Evolutionary conservation across 1,140 invertebrate genomes (phyloP).

Genomic region (Odontomachus brunneus): DNA sequence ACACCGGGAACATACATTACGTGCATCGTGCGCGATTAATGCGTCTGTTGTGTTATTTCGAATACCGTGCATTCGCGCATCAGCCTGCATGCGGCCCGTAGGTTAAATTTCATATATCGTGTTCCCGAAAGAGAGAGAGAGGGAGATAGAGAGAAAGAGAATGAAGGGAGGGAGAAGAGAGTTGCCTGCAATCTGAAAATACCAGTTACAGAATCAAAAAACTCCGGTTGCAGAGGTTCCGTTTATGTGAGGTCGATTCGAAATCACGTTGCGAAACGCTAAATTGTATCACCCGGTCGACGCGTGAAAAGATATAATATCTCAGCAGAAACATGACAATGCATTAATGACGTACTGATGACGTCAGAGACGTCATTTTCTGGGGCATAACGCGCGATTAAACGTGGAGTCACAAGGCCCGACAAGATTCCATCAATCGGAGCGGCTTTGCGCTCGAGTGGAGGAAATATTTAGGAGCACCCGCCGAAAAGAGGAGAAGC

Average conservation of each 20-base stretch:
- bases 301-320: neutral
- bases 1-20: conserved; percentile 73
- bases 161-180: no score
- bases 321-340: neutral
- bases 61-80: conserved; percentile 52
- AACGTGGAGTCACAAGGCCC: no score
- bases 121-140: neutral
- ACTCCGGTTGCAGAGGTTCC: neutral
- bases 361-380: no score
- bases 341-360: neutral
- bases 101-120: conserved; percentile 13
- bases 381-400: no score
- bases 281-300: conserved; percentile 7
- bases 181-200: no score
- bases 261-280: neutral
- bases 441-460: no score
- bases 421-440: no score
- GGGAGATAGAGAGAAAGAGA: no score
- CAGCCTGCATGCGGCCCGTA: neutral
- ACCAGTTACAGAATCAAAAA: conserved; percentile 5
- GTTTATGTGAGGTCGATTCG: neutral
- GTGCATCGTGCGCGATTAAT: conserved; percentile 75
- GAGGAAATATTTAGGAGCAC: no score
- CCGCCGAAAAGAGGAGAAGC: no score
- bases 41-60: conserved; percentile 76